Evolutionary conservation across 1,140 invertebrate genomes (phyloP).

Genomic region (Microplitis mediator): DNA sequence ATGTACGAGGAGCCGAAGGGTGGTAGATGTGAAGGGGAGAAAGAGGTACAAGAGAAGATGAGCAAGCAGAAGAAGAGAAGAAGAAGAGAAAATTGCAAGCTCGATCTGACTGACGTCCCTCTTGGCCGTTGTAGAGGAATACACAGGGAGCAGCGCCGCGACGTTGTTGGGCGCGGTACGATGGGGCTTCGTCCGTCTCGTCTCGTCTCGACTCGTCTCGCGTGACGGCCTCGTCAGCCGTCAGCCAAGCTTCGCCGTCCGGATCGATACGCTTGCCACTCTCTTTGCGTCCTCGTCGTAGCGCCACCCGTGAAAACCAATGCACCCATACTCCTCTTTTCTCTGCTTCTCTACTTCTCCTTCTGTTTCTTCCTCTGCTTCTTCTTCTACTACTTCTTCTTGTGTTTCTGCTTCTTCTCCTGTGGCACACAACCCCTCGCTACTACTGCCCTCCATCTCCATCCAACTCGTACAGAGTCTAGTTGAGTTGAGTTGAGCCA

Average conservation of each 20-base stretch:
- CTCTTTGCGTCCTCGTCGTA: constrained; percentile 41
- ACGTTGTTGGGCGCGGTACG: neutral
- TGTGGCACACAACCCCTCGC: neutral
- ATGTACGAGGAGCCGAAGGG: no score
- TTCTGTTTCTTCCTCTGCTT: constrained; percentile 15
- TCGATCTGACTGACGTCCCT: no score
- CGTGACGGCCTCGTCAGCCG: constrained; percentile 63
- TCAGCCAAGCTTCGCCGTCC: constrained; percentile 55
- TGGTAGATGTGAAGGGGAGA: no score
- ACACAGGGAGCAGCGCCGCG: neutral
- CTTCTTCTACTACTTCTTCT: constrained; percentile 23
- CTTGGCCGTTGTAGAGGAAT: neutral
- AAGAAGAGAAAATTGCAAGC: no score
- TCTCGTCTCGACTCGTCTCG: constrained; percentile 60
- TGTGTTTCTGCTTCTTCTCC: constrained; percentile 13
- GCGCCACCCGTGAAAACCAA: constrained; percentile 41
- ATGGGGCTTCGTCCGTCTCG: constrained; percentile 44
- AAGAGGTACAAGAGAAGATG: no score
- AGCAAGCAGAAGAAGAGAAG: no score
- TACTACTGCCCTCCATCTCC: constrained; percentile 41
- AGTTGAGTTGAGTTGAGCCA: constrained; percentile 54
- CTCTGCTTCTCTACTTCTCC: constrained; percentile 22
- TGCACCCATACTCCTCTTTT: constrained; percentile 42
- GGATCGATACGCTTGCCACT: constrained; percentile 60
- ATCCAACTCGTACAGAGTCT: constrained; percentile 4